Evolutionary conservation across 1,140 invertebrate species (phyloP).

Genomic region (Lepidurus arcticus): DNA sequence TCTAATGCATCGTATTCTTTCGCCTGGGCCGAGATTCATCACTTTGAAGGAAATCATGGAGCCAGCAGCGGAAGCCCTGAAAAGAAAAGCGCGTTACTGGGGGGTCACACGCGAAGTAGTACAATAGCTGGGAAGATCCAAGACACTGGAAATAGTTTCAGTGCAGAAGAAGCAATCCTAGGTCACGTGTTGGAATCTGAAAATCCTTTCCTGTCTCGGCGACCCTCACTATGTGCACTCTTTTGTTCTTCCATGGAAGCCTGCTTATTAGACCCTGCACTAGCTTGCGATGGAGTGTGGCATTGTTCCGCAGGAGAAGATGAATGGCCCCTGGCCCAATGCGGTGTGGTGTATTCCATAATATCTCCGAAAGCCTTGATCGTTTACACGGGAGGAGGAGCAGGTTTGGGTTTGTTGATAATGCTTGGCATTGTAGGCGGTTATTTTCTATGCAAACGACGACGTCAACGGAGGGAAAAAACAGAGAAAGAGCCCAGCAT

Average conservation of each 20-base stretch:
- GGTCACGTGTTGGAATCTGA: conserved; percentile 1
- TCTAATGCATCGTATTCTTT: conserved; percentile 17
- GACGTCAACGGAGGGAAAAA: background rate
- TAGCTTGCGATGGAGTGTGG: conserved; percentile 17
- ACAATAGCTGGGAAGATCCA: conserved; percentile 3
- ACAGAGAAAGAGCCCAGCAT: background rate
- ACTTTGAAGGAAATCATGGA: background rate
- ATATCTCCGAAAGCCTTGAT: background rate
- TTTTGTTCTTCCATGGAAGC: conserved; percentile 8
- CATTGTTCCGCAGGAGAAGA: conserved; percentile 1
- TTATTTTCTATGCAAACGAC: conserved; percentile 15
- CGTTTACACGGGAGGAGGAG: conserved; percentile 17
- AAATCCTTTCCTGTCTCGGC: background rate
- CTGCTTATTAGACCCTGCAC: background rate
- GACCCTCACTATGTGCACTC: background rate
- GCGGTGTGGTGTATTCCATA: background rate
- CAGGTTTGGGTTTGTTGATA: conserved; percentile 5
- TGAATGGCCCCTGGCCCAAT: conserved; percentile 9
- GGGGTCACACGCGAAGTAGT: background rate
- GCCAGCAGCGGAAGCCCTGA: background rate
- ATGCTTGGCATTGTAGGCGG: background rate
- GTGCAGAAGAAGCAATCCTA: background rate
- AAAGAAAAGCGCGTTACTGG: conserved; percentile 3
- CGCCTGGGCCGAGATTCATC: conserved; percentile 5
- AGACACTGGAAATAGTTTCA: background rate